phyloP scores from a whole-genome alignment of 2,113 vertebrate genomes.

The Oceanites oceanicus region DNA sequence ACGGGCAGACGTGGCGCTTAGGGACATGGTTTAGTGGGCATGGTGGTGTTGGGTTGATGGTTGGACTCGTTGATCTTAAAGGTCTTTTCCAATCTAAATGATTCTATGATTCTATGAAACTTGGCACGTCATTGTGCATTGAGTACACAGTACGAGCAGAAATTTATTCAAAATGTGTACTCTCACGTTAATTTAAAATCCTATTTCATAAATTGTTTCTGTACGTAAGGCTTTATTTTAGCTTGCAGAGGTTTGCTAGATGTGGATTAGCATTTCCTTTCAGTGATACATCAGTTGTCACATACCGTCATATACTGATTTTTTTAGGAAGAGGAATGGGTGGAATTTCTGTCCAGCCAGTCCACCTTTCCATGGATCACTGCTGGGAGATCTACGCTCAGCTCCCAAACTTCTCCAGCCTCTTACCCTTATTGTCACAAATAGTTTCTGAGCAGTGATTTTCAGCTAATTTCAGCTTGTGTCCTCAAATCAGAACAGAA shows the following conservation, averaged over 20 bases:
- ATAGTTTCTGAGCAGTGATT: neutral
- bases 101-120: no score
- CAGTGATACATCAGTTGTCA: neutral
- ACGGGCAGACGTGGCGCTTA: no score
- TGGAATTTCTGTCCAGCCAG: neutral
- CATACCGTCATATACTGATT: no score
- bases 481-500: neutral
- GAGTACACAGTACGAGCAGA: neutral
- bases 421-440: neutral
- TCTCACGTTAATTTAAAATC: neutral
- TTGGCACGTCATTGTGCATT: neutral
- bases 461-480: neutral
- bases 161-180: neutral
- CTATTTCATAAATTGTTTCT: neutral
- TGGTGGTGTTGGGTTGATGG: no score
- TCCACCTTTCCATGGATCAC: neutral
- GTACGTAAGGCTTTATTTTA: neutral
- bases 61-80: no score
- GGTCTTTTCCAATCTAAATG: no score
- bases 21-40: no score
- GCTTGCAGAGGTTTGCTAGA: neutral
- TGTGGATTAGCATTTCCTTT: neutral
- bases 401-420: neutral
- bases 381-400: neutral
- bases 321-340: neutral